Evolutionary conservation across 1,140 invertebrate genomes (phyloP).

Genomic region (Papilio aristodemus): DNA sequence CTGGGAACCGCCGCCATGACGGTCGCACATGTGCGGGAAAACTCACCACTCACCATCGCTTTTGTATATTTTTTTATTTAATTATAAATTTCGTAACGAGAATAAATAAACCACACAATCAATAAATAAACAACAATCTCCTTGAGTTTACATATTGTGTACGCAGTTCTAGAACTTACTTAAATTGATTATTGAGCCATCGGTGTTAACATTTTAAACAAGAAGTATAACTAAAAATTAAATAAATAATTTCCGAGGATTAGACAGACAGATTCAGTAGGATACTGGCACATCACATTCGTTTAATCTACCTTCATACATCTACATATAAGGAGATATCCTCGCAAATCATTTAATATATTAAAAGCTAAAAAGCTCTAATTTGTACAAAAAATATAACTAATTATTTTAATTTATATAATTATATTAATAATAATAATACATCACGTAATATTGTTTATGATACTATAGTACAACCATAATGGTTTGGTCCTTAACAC

Average conservation of each 20-base stretch:
- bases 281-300: conserved; percentile 45
- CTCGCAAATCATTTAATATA: conserved; percentile 26
- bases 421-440: too few relatives aligned
- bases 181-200: too few relatives aligned
- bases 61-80: conserved; percentile 51
- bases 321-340: too few relatives aligned
- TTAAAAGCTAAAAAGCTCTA: not conserved
- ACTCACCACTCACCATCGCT: conserved; percentile 40
- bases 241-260: conserved; percentile 45
- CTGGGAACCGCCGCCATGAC: conserved; percentile 58
- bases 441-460: not conserved
- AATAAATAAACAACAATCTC: conserved; percentile 42
- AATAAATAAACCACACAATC: conserved; percentile 44
- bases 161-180: not conserved
- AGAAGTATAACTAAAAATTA: too few relatives aligned
- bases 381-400: too few relatives aligned
- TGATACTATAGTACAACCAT: not conserved
- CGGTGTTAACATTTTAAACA: too few relatives aligned
- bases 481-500: not conserved
- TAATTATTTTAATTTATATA: too few relatives aligned
- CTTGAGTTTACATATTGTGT: not conserved
- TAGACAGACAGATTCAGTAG: conserved; percentile 49
- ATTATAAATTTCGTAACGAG: conserved; percentile 44
- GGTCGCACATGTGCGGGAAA: conserved; percentile 67
- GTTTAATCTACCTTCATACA: too few relatives aligned